Conservation (phyloP, 2,888 invertebrate species). For the Marronus borbonicus region DNA sequence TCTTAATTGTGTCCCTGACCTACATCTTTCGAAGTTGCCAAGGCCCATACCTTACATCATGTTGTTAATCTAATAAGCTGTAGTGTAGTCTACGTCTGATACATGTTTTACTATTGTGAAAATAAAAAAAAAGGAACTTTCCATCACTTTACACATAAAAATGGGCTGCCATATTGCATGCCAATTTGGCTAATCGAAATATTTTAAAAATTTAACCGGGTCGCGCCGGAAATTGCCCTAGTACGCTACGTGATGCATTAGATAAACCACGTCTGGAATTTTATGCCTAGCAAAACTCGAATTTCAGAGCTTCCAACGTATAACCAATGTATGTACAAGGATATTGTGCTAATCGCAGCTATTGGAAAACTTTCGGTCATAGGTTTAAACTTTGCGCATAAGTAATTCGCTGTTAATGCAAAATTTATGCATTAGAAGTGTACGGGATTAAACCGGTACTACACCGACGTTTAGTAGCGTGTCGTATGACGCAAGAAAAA, state of each 20-base stretch:
- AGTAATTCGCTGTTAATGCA: neutral
- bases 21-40: too few relatives aligned
- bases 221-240: constrained; percentile 1
- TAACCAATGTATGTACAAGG: neutral
- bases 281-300: constrained; percentile 1
- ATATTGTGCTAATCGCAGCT: neutral
- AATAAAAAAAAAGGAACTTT: too few relatives aligned
- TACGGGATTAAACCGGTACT: too few relatives aligned
- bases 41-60: too few relatives aligned
- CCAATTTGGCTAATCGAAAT: constrained; percentile 4
- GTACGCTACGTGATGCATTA: constrained; percentile 12
- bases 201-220: neutral
- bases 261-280: constrained; percentile 7
- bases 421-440: neutral
- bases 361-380: constrained; percentile 4
- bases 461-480: too few relatives aligned
- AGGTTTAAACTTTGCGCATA: constrained; percentile 4
- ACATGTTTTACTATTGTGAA: too few relatives aligned
- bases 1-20: too few relatives aligned
- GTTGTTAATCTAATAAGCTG: too few relatives aligned
- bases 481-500: too few relatives aligned
- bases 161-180: neutral
- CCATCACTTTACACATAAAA: too few relatives aligned
- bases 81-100: too few relatives aligned
- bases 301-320: neutral